Evolutionary conservation across 1,140 invertebrate genomes (phyloP).

Genomic region (Pomacea maculata): DNA sequence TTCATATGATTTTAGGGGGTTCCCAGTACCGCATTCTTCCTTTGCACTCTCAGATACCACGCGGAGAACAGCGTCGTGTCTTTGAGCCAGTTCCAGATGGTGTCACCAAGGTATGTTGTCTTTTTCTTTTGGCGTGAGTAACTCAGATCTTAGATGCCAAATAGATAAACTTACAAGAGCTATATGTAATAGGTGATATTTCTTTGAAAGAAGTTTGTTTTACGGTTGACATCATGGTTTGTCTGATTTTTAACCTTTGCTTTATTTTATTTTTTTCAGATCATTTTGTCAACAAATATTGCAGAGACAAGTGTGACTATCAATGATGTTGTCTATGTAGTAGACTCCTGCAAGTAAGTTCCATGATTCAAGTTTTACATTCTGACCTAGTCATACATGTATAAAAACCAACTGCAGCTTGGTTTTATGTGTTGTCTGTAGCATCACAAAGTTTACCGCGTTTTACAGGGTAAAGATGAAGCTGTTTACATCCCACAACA

Average conservation of each 20-base stretch:
- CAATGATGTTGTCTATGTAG: constrained; percentile 66
- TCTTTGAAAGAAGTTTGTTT: no score
- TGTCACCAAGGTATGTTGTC: constrained; percentile 61
- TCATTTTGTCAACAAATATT: constrained; percentile 69
- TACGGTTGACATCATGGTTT: no score
- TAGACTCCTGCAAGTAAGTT: constrained; percentile 66
- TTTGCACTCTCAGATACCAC: constrained; percentile 66
- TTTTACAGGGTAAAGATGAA: constrained; percentile 63
- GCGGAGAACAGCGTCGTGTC: constrained; percentile 65
- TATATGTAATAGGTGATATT: no score
- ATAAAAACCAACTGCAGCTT: no score
- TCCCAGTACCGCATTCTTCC: constrained; percentile 60
- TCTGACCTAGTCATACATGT: no score
- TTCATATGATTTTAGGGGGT: constrained; percentile 42
- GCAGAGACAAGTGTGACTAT: constrained; percentile 69
- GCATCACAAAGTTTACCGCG: background rate
- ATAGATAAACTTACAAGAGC: no score
- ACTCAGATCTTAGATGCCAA: no score
- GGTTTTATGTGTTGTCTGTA: no score
- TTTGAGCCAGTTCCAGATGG: constrained; percentile 63
- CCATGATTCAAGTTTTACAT: background rate
- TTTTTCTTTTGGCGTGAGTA: background rate
- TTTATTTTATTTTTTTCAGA: constrained; percentile 38
- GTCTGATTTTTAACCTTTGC: background rate
- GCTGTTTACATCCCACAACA: constrained; percentile 66